Conservation (phyloP, 2,888 invertebrate genomes). For the Pristionchus entomophagus region DNA sequence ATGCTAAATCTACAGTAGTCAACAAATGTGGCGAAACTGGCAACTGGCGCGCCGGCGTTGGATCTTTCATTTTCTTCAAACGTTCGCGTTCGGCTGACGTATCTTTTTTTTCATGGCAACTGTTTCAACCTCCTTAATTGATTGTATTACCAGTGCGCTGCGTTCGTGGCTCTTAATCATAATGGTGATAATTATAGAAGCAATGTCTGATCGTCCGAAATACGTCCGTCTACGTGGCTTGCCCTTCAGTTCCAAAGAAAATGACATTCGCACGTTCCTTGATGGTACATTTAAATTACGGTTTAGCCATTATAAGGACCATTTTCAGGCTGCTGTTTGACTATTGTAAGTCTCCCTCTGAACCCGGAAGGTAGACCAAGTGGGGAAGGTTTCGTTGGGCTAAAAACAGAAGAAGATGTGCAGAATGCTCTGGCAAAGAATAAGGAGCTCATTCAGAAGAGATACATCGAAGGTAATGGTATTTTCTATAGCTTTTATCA, state of each 20-base stretch:
- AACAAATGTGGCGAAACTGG: no score
- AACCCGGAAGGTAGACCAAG: slow-evolving; percentile 63
- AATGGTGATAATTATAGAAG: neutral
- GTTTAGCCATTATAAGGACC: neutral
- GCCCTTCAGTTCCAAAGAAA: slow-evolving; percentile 41
- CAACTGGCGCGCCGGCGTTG: no score
- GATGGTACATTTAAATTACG: neutral
- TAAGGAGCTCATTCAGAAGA: slow-evolving; percentile 62
- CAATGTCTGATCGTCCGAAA: slow-evolving; percentile 17
- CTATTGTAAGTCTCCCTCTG: slow-evolving; percentile 26
- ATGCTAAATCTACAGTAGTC: no score
- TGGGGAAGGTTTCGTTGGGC: slow-evolving; percentile 69
- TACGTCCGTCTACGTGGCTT: slow-evolving; percentile 47
- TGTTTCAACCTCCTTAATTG: neutral
- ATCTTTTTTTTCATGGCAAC: neutral
- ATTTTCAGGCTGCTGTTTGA: neutral
- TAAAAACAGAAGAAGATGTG: slow-evolving; percentile 57
- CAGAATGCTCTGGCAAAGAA: slow-evolving; percentile 60
- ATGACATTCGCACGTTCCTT: slow-evolving; percentile 21
- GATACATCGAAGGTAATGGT: slow-evolving; percentile 69
- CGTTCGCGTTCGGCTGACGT: neutral
- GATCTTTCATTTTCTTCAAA: no score
- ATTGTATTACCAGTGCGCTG: neutral
- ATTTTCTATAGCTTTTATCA: neutral
- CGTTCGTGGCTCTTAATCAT: no score